phyloP scores from a whole-genome alignment of 2,797 vertebrate genomes.

The Neosalanx taihuensis region DNA sequence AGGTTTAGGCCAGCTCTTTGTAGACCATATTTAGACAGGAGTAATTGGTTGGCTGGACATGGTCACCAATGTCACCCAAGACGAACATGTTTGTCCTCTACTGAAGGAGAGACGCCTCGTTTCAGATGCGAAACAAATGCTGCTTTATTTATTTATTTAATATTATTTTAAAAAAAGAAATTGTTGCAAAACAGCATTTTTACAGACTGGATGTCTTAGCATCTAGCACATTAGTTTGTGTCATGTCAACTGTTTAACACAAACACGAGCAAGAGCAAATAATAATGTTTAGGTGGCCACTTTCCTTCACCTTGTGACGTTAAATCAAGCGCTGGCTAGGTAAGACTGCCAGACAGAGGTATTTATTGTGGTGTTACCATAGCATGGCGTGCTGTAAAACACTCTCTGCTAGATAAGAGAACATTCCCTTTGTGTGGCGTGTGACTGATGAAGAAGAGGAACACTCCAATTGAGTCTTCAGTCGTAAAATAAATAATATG shows the following conservation, averaged over 20 bases:
- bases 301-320: constrained; percentile 54
- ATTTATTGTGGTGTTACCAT: constrained; percentile 66
- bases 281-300: constrained; percentile 55
- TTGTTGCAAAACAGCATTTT: not conserved
- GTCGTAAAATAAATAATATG: constrained; percentile 73
- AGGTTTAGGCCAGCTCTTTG: constrained; percentile 57
- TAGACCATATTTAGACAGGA: constrained; percentile 68
- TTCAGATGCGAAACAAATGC: not conserved
- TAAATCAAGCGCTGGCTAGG: constrained; percentile 57
- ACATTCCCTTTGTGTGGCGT: constrained; percentile 62
- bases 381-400: constrained; percentile 74
- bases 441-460: constrained; percentile 71
- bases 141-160: not conserved
- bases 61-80: constrained; percentile 64
- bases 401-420: constrained; percentile 70
- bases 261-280: constrained; percentile 48
- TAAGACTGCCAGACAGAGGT: constrained; percentile 58
- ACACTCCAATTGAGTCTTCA: constrained; percentile 71
- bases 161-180: constrained; percentile 1
- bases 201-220: too few relatives aligned
- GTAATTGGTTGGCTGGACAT: constrained; percentile 76
- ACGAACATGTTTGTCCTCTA: constrained; percentile 8
- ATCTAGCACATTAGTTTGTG: not conserved
- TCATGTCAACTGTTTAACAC: constrained; percentile 13
- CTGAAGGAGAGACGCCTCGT: not conserved